Conservation (phyloP, 92 coral and sea anemone species). For the Galaxea fascicularis region DNA sequence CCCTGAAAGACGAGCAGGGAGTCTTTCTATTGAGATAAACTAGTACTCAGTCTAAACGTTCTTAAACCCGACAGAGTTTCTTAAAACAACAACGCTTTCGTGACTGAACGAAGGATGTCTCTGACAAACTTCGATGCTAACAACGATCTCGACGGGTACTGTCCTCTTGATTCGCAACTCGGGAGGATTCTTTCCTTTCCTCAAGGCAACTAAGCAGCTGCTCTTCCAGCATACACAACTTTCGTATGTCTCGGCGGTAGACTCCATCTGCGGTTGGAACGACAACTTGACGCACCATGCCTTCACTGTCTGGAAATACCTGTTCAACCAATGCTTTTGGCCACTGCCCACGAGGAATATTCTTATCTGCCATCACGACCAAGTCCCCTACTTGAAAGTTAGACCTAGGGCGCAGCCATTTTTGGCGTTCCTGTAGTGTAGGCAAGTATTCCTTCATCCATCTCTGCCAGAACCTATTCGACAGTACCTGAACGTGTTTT, state of each 20-base stretch:
- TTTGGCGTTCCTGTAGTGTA: slow-evolving; percentile 63
- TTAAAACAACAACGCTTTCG: no score
- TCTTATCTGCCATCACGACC: slow-evolving; percentile 59
- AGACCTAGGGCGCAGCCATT: slow-evolving; percentile 48
- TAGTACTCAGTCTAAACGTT: not conserved
- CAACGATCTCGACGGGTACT: no score
- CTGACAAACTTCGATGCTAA: no score
- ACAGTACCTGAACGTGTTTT: slow-evolving; percentile 60
- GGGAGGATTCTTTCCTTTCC: not conserved
- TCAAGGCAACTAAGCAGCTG: slow-evolving; percentile 1
- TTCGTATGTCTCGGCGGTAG: slow-evolving; percentile 64
- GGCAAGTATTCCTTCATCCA: slow-evolving; percentile 64
- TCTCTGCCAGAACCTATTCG: slow-evolving; percentile 48
- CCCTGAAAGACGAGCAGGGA: slow-evolving; percentile 15
- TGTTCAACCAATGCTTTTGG: slow-evolving; percentile 65
- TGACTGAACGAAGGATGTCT: no score
- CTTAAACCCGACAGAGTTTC: no score
- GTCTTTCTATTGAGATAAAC: not conserved
- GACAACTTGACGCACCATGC: slow-evolving; percentile 55
- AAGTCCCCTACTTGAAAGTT: slow-evolving; percentile 64
- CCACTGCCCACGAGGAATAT: slow-evolving; percentile 69
- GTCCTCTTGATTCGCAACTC: not conserved
- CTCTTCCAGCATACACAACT: slow-evolving; percentile 63
- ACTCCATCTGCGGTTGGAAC: slow-evolving; percentile 64
- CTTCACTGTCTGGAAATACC: slow-evolving; percentile 58